A percentile compares a stretch with the other conserved stretches of the same genome.
Evolutionary conservation across 2,113 vertebrate species (phyloP).

Genomic region (Leiothrix lutea): DNA sequence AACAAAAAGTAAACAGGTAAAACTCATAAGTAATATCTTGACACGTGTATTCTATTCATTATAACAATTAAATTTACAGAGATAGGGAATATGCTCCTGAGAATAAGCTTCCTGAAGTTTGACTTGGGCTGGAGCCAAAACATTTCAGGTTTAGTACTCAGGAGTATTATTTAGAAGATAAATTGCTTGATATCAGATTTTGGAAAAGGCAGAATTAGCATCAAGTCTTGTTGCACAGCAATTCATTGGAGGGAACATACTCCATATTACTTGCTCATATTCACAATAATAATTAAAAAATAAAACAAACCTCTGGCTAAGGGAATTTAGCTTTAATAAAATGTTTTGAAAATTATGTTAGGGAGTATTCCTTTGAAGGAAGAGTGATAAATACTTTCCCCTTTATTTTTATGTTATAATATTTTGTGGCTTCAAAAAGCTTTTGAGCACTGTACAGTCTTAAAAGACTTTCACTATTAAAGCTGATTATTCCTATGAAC

Average conservation of each 20-base stretch:
- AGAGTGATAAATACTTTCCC: background rate
- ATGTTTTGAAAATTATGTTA: constrained; percentile 57
- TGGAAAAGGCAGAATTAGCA: constrained; percentile 75
- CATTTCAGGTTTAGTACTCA: constrained; percentile 72
- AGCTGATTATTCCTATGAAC: constrained; percentile 36
- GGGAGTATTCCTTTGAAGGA: constrained; percentile 26
- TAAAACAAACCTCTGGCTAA: constrained; percentile 18
- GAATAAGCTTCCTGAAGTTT: constrained; percentile 76
- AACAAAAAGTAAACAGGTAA: constrained; percentile 57
- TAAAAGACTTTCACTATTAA: constrained; percentile 38
- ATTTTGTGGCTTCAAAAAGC: background rate
- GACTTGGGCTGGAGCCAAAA: constrained; percentile 77
- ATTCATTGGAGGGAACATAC: constrained; percentile 68
- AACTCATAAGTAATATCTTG: constrained; percentile 57
- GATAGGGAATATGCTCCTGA: constrained; percentile 69
- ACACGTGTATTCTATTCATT: constrained; percentile 77
- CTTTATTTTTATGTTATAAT: background rate
- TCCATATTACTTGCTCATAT: constrained; percentile 53
- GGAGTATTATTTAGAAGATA: constrained; percentile 78
- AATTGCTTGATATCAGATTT: constrained; percentile 78
- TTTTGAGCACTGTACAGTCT: background rate
- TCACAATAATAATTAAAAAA: constrained; percentile 40
- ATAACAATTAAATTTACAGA: constrained; percentile 78
- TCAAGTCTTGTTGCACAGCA: constrained; percentile 73
- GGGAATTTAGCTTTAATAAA: constrained; percentile 69